Percentiles rank a stretch among this genome's conserved stretches.
These are phyloP conservation scores for Spodoptera frugiperda DNA, from an alignment of 1,140 invertebrate species.

Conservation along the genomic window DNA sequence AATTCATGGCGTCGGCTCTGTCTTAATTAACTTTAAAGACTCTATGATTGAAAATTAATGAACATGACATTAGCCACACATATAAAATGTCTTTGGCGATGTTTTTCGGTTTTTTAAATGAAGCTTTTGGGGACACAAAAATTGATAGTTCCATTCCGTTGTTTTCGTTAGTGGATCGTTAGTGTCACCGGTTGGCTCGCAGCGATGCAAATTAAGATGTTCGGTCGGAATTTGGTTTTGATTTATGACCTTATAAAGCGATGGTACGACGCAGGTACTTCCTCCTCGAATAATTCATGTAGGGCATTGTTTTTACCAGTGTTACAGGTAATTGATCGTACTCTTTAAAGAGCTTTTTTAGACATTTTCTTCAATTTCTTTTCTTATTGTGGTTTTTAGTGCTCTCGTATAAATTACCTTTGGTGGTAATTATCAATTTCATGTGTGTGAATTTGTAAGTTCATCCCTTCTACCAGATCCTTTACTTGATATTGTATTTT, in stretches of 20 bases:
- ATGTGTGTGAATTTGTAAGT: background rate
- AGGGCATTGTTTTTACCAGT: conserved; percentile 37
- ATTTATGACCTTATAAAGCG: conserved; percentile 73
- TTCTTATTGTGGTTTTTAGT: conserved; percentile 24
- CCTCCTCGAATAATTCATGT: conserved; percentile 44
- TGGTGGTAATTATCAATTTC: background rate
- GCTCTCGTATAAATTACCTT: background rate
- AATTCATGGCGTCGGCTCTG: conserved; percentile 29
- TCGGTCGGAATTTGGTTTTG: conserved; percentile 73
- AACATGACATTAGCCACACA: conserved; percentile 56
- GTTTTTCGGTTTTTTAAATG: conserved; percentile 74
- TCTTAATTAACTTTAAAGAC: conserved; percentile 51
- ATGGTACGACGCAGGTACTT: conserved; percentile 44
- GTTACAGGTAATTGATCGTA: conserved; percentile 34
- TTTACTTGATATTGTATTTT: too few relatives aligned
- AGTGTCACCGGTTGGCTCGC: conserved; percentile 72
- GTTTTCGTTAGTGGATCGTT: conserved; percentile 81
- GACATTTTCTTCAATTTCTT: background rate
- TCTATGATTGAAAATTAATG: conserved; percentile 71
- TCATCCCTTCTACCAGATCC: too few relatives aligned
- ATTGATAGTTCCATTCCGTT: conserved; percentile 83
- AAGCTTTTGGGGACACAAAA: conserved; percentile 74
- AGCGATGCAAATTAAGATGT: conserved; percentile 83
- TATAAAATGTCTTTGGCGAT: conserved; percentile 65
- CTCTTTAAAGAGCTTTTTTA: conserved; percentile 33